phyloP scores from a whole-genome alignment of 2,888 invertebrate species.

The Nemotelus nigrinus region DNA sequence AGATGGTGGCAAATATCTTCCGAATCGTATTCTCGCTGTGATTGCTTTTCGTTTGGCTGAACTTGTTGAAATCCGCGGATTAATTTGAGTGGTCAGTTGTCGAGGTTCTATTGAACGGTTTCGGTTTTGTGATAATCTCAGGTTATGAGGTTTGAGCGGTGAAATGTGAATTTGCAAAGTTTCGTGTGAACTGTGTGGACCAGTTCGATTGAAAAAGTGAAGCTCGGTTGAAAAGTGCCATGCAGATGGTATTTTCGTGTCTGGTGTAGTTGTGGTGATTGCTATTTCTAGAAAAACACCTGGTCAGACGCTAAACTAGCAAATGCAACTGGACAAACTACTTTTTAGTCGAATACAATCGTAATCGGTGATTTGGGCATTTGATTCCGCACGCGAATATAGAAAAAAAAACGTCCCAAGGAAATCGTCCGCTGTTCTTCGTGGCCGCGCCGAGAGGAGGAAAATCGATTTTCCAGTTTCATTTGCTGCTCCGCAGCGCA shows the following conservation, averaged over 20 bases:
- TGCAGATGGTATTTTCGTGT: no score
- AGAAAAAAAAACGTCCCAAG: neutral
- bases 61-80: constrained; percentile 34
- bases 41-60: constrained; percentile 31
- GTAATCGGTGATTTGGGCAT: no score
- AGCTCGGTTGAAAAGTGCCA: no score
- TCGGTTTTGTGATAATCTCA: constrained; percentile 26
- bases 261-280: no score
- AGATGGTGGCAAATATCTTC: constrained; percentile 51
- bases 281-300: no score
- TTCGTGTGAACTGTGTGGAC: neutral
- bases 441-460: constrained; percentile 37
- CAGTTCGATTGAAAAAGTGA: no score
- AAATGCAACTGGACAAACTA: no score
- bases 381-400: neutral
- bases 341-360: no score
- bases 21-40: constrained; percentile 19
- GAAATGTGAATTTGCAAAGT: neutral
- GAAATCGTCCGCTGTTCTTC: constrained; percentile 10
- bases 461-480: constrained; percentile 51
- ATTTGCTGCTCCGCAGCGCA: constrained; percentile 12
- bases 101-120: neutral
- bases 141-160: constrained; percentile 10
- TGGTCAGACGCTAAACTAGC: no score
- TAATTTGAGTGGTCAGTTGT: constrained; percentile 41